These are phyloP conservation scores for Watsonalla cultraria DNA, from an alignment of 2,888 invertebrate species.

Conservation along the genomic window DNA sequence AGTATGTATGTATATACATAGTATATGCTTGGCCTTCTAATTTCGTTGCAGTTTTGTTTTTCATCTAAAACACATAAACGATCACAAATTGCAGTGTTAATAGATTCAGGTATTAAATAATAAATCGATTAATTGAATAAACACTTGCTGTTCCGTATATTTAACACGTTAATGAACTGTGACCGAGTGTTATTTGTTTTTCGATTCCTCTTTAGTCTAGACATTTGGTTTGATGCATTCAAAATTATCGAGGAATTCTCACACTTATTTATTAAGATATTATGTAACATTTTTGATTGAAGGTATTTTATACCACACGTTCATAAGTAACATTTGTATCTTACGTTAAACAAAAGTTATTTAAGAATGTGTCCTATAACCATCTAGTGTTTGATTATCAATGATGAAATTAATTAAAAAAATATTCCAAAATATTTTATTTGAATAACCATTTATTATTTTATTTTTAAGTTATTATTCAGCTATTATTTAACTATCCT, in stretches of 20 bases:
- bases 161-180: neutral
- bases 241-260: neutral
- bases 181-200: neutral
- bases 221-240: neutral
- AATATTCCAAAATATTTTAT: too few relatives aligned
- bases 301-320: too few relatives aligned
- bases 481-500: too few relatives aligned
- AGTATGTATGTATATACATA: too few relatives aligned
- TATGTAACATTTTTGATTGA: too few relatives aligned
- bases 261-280: neutral
- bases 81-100: neutral
- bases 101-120: neutral
- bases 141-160: neutral
- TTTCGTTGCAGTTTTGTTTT: slow-evolving; percentile 1
- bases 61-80: neutral
- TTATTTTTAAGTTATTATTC: too few relatives aligned
- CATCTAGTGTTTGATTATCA: too few relatives aligned
- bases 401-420: too few relatives aligned
- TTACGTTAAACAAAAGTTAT: too few relatives aligned
- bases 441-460: too few relatives aligned
- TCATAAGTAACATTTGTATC: too few relatives aligned
- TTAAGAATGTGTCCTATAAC: too few relatives aligned
- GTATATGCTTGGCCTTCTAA: neutral
- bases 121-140: neutral
- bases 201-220: neutral